phyloP scores from a whole-genome alignment of 2,888 invertebrate species.

The Clusia tigrina region DNA sequence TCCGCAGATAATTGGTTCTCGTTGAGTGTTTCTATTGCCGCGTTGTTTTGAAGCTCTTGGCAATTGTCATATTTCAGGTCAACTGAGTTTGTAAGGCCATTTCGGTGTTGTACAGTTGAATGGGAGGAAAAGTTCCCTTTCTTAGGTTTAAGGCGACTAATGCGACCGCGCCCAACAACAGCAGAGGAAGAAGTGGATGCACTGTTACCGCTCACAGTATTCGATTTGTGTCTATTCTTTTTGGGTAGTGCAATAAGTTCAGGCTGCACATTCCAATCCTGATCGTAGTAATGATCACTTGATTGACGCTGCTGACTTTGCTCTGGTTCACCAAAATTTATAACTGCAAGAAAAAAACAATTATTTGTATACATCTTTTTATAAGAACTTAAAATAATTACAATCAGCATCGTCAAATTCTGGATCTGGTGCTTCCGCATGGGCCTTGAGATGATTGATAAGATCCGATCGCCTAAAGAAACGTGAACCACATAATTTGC shows the following conservation, averaged over 20 bases:
- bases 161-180: conserved; percentile 45
- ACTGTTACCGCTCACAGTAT: conserved; percentile 29
- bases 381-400: background rate
- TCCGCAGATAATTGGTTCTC: conserved; percentile 26
- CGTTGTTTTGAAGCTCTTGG: conserved; percentile 33
- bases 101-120: conserved; percentile 8
- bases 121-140: conserved; percentile 53
- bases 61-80: conserved; percentile 38
- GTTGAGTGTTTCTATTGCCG: conserved; percentile 31
- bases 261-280: conserved; percentile 51
- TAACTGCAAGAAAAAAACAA: conserved; percentile 20
- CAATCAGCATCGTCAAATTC: conserved; percentile 50
- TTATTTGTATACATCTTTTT: background rate
- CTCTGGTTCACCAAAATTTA: conserved; percentile 28
- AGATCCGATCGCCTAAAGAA: conserved; percentile 82
- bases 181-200: conserved; percentile 31
- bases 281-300: conserved; percentile 60
- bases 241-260: conserved; percentile 35
- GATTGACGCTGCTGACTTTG: conserved; percentile 36
- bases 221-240: conserved; percentile 39
- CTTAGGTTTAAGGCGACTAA: conserved; percentile 56
- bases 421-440: conserved; percentile 77
- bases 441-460: conserved; percentile 83
- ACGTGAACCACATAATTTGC: conserved; percentile 82
- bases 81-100: conserved; percentile 30